Base-by-base conservation (phyloP, 2,797 vertebrate genomes). In the Rhinogobio ventralis region DNA sequence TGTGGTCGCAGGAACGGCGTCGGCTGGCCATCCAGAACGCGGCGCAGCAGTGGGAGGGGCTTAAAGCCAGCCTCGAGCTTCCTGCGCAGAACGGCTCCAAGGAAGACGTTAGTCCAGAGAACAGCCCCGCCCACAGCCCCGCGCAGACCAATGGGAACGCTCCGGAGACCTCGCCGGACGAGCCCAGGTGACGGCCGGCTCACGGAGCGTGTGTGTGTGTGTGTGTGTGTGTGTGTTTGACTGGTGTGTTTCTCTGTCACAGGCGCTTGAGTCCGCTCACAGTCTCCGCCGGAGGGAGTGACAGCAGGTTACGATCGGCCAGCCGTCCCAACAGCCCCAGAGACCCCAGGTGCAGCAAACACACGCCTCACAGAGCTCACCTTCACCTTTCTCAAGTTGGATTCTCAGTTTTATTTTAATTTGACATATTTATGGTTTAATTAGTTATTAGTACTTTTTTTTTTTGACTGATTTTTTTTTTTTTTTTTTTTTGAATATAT, bases 1-100 rank as follows among this genome's bases (percentile, higher is more conserved):
- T 64, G 82, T 25, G 82, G 55, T 49, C 3, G 14, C 91, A 99
- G 98, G 98, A 99, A 86, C 98, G 98, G 93, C 97, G 97, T 72
- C 95, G 97, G 17, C 93, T 98, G 82, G 98, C 97, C 0, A 97
- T 99, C 86, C 95, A 94, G 89, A 98, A 98, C 80, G 96, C 98
- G 53, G 97, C 98, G 7, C 96, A 93, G 46, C 96, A 96, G 69
- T 99, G 98, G 98, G 97, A 98, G 92, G 95, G 92, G 0, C 92
- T 94, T 84, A 93, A 89, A 89, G 89, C 91, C 84, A 91, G 92
- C 73, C 90, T 94, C 88, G 95, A 94, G 89, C 91, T 91, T 88
- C 96, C 96, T 68, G 89, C 94, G 60, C 92, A 95, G 69, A 95
- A 96, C 19, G 95, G 96, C 4, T 88, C 94, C 75, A 95, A 94